Base-by-base conservation (phyloP, 2,113 vertebrate genomes). In the Ctenodactylus gundi region DNA sequence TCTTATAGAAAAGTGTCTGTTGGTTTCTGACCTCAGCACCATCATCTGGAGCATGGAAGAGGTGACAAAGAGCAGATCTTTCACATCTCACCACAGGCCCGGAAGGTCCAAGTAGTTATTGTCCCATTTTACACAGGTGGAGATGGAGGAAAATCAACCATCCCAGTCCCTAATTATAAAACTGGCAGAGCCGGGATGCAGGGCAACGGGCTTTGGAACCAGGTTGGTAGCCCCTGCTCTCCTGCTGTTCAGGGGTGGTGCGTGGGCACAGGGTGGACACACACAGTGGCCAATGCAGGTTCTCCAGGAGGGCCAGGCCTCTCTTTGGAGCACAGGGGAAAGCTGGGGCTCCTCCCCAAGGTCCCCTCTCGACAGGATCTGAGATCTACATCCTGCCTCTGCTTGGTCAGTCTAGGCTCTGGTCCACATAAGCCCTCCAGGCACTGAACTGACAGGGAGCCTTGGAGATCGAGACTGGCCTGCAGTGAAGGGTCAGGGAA, bases 311-410 rank as follows among this genome's bases (percentile, higher is more conserved):
- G n/a, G 10, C 23, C 62, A 51, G 76, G 60, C 65, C 68, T n/a
- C 2, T 18, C 39, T 0, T 2, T 21, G 25, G 34, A 57, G 15
- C 58, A 46, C 36, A 34, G 12, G 29, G 70, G 60, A 29, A 20
- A 34, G 7, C 11, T 4, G 1, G 49, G 67, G 34, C 67, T 0
- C 0, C 39, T 39, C 14, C 18, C 46, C 0, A 0, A 34, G 7
- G 1, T 17, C 18, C 8, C 20, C 65, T 34, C 34, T 11, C 8
- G 7, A 23, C 53, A 36, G 44, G 14, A n/a, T 88, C 60, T 77
- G 62, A 13, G 81, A 23, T 25, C 20, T 0, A 9, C 3, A 2
- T 4, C n/a, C 68, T 65, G 64, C 46, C 73, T 73, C 78, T 25
- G 90, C 55, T 4, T 57, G 78, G 39, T 78, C 46, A 51, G 34